Evolutionary conservation across 1,140 invertebrate genomes (phyloP), one percentile per base, ranked within the genome.

Genomic region (Galleria mellonella): DNA sequence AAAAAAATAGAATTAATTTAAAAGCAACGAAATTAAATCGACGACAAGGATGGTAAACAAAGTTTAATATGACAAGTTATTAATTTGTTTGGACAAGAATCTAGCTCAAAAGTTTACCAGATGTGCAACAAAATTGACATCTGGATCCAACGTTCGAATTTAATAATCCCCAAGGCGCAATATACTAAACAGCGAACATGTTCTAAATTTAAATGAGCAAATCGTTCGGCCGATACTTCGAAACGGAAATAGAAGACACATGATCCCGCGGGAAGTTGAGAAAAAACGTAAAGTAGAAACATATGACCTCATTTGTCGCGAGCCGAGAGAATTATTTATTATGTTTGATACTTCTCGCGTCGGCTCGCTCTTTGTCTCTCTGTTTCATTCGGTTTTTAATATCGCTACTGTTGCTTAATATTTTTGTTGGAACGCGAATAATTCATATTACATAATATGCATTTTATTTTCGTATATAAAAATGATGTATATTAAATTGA

Each of bases 201-300:
- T 77, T 79, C 72, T 67, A 78, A 83, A 71, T 74, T 71, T 73
- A 64, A 72, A 70, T 60, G 54, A 82, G 76, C 75, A 83, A 83
- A 85, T 85, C 73, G 74, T 70, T 79, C 73, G 65, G 65, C 68
- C 71, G 66, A 74, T 72, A 66, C 52, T 43, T 61, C 60, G 51
- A 59, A 85, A 82, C 82, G 78, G 82, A 83, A 83, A 85, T 85
- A 85, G 82, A 83, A 75, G 75, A 81, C 77, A 82, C 66, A 82
- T 69, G 77, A 81, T 81, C 76, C 73, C 82, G 78, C 72, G 82
- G 78, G 82, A 82, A 82, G 77, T 64, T 47, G 50, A 48, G 59
- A 69, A 78, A 83, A 84, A 82, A 79, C 62, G 55, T 70, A 76
- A 78, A 84, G 64, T 66, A 71, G 72, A 83, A 85, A 85, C 81